Percentiles rank a stretch among this genome's conserved stretches.
These are phyloP conservation scores for Syrista parreyssii DNA, from an alignment of 2,888 invertebrate genomes.

Conservation along the genomic window DNA sequence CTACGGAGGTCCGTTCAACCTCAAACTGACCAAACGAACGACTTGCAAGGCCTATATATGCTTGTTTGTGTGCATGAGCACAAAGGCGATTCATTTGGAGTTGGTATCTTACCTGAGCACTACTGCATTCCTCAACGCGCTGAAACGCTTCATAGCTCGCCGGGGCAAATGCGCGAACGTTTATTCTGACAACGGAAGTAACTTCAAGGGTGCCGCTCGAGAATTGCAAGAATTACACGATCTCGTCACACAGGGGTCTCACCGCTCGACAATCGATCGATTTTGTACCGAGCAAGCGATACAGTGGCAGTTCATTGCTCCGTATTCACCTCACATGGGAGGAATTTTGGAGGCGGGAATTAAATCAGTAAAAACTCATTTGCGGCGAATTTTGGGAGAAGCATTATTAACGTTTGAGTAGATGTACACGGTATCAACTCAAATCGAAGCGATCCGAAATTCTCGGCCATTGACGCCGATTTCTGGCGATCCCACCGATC, in stretches of 20 bases:
- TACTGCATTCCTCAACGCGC: conserved; percentile 5
- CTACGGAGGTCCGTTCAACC: conserved; percentile 13
- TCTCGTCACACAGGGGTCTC: background rate
- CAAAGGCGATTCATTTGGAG: conserved; percentile 8
- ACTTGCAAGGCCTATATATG: no score
- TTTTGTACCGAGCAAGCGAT: background rate
- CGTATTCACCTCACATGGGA: conserved; percentile 2
- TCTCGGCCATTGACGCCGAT: no score
- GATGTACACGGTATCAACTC: no score
- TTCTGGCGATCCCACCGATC: no score
- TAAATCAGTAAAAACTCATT: conserved; percentile 1
- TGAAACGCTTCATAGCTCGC: conserved; percentile 8
- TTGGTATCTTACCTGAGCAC: conserved; percentile 9
- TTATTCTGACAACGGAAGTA: conserved; percentile 15
- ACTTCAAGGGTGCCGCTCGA: background rate
- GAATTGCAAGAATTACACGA: background rate
- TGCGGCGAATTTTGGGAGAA: no score
- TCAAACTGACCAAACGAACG: no score
- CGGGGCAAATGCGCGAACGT: conserved; percentile 5
- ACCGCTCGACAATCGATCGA: background rate
- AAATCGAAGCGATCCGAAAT: no score
- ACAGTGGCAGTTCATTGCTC: background rate
- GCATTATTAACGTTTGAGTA: no score
- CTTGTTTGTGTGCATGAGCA: conserved; percentile 10
- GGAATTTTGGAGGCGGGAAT: conserved; percentile 1